Conservation (phyloP, 1,140 invertebrate genomes). For the Acromyrmex heyeri region DNA sequence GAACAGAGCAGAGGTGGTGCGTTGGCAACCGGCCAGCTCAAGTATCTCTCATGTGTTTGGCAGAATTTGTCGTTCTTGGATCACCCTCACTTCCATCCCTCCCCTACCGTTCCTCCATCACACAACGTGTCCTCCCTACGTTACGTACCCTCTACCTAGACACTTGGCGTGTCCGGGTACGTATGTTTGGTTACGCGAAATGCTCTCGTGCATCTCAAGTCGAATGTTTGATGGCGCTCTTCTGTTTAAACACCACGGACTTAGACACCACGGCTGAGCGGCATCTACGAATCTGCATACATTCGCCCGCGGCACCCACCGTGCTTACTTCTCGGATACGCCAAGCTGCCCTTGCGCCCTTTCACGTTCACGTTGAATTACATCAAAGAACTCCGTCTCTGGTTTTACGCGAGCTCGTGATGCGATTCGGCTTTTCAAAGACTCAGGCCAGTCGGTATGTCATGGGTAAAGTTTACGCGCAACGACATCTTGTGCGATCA, state of each 20-base stretch:
- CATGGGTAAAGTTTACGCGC: neutral
- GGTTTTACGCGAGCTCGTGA: slow-evolving; percentile 24
- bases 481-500: slow-evolving; percentile 3
- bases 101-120: neutral
- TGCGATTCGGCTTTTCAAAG: slow-evolving; percentile 39
- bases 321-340: slow-evolving; percentile 26
- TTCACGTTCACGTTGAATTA: slow-evolving; percentile 51
- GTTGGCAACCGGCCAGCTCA: slow-evolving; percentile 76
- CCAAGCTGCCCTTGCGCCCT: neutral
- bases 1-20: slow-evolving; percentile 69
- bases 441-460: neutral
- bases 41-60: slow-evolving; percentile 79
- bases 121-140: slow-evolving; percentile 18
- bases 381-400: slow-evolving; percentile 44
- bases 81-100: slow-evolving; percentile 9
- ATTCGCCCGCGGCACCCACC: slow-evolving; percentile 43
- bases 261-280: slow-evolving; percentile 66
- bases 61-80: slow-evolving; percentile 75
- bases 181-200: slow-evolving; percentile 79
- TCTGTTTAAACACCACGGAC: slow-evolving; percentile 75
- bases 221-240: slow-evolving; percentile 77
- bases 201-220: slow-evolving; percentile 76
- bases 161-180: slow-evolving; percentile 69
- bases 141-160: slow-evolving; percentile 17
- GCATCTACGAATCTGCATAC: slow-evolving; percentile 70